phyloP scores from a whole-genome alignment of 2,797 vertebrate genomes.

The Tympanoctomys barrerae region DNA sequence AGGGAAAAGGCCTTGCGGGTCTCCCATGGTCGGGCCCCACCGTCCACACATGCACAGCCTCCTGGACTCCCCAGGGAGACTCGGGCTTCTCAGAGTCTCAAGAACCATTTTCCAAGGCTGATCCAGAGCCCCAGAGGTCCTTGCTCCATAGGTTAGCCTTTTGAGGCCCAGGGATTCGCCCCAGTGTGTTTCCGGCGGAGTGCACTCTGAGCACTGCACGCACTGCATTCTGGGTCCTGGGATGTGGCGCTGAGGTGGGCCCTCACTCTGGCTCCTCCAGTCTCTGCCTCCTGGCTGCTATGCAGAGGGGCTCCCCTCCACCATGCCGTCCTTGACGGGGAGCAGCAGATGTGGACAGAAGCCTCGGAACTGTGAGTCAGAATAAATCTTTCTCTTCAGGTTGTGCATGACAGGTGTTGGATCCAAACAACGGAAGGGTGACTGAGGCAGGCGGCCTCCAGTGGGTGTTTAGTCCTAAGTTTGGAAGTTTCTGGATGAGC shows the following conservation, averaged over 20 bases:
- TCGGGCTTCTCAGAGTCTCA: neutral
- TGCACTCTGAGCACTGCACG: neutral
- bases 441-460: neutral
- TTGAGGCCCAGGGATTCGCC: neutral
- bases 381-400: neutral
- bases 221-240: neutral
- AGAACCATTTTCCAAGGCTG: neutral
- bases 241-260: neutral
- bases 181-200: neutral
- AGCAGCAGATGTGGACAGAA: neutral
- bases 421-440: neutral
- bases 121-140: neutral
- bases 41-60: accelerated
- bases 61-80: neutral
- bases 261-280: neutral
- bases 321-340: neutral
- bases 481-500: neutral
- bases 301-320: neutral
- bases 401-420: neutral
- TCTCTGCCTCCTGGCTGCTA: neutral
- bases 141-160: neutral
- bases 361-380: neutral
- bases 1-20: neutral
- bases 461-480: neutral
- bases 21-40: too few species aligned